Base-by-base conservation (phyloP, 2,888 invertebrate species). In the Vanessa cardui region DNA sequence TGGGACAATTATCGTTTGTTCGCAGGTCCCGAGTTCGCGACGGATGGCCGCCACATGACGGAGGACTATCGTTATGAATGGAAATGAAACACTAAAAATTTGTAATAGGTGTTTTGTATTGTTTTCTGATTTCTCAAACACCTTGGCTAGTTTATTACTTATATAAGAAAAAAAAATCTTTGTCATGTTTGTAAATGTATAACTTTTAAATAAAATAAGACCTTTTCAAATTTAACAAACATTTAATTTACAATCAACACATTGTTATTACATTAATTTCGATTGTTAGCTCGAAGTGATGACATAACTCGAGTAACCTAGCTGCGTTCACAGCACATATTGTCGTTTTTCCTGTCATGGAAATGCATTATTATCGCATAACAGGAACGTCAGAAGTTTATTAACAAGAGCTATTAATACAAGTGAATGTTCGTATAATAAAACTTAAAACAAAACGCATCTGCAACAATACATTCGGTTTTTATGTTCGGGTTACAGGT, bases 31-130 rank as follows among this genome's bases (percentile, higher is more conserved):
- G 54, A 18, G 50, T 18, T 64, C 54, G 33, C 39, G 20, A 39
- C 72, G 75, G 69, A 62, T 75, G 75, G 74, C 45, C 54, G 70
- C 72, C 75, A 75, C 56, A 72, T 75, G 75, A 58, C 62, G 52
- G 52, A 20, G 47, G 26, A 54, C 31, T 15, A n/a, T 6, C 15
- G 20, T 33, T 31, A 31, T 54, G 54, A 54, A 54, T 47, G 47
- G 47, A 18, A 47, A 47, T 54, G 54, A 54, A 54, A 54, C 15
- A 54, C 31, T 8, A 54, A 54, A 54, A 26, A 20, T 2, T 31
- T 31, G n/a, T 54, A 31, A 54, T 54, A 54, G 54, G 39, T 56
- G 39, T 39, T 56, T 8, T 15, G 21, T 52, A 52, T 52, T 52
- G 52, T 52, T 4, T 26, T 15, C 21, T 15, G 6, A 52, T 26